Conservation (phyloP, 2,113 vertebrate genomes). For the Rynchops niger region DNA sequence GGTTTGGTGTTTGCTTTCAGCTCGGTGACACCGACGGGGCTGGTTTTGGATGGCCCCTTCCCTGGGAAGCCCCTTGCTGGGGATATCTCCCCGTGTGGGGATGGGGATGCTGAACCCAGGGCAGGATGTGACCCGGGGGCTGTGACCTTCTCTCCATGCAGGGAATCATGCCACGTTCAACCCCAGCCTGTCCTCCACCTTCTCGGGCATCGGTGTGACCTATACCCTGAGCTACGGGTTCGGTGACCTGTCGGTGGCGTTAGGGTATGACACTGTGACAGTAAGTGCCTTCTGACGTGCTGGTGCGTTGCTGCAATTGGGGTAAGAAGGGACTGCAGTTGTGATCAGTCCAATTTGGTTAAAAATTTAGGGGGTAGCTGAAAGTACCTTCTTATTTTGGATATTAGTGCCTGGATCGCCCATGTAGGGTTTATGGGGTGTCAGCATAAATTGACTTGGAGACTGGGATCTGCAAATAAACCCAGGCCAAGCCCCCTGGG, state of each 20-base stretch:
- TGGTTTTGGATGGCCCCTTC: background rate
- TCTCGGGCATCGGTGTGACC: background rate
- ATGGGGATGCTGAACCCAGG: background rate
- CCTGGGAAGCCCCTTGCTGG: background rate
- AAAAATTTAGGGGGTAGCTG: background rate
- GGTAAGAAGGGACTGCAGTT: background rate
- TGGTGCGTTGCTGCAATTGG: fast-evolving
- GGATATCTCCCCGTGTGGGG: background rate
- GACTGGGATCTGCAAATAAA: background rate
- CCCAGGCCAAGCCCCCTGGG: background rate
- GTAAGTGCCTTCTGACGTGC: slow-evolving; percentile 30
- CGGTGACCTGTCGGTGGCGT: slow-evolving; percentile 56
- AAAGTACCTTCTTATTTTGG: background rate
- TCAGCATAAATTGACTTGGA: background rate
- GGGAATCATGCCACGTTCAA: slow-evolving; percentile 64
- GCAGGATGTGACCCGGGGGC: background rate
- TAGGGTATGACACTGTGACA: slow-evolving; percentile 71
- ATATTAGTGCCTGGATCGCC: background rate
- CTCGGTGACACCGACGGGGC: fast-evolving
- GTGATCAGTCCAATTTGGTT: fast-evolving
- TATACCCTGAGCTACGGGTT: slow-evolving; percentile 72
- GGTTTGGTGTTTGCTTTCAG: background rate
- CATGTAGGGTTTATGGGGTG: background rate
- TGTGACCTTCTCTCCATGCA: background rate
- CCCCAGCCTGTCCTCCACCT: slow-evolving; percentile 69